Base-by-base conservation (phyloP, 2,797 vertebrate genomes). In the Scarus forsteni region DNA sequence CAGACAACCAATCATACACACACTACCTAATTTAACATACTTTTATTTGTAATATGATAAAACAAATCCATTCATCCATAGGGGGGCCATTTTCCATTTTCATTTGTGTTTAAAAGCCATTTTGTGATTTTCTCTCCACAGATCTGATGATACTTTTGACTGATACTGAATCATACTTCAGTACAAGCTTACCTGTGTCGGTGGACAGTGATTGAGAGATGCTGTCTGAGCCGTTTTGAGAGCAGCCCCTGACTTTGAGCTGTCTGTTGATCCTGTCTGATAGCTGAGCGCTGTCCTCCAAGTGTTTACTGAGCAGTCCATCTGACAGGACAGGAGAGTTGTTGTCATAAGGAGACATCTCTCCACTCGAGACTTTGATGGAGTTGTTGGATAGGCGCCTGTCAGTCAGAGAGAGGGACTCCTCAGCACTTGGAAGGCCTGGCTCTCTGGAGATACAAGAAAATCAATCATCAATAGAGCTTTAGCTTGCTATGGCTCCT, bases 331-430 rank as follows among this genome's bases (percentile, higher is more conserved):
- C 92, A 0, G 97, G 97, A 13, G 97, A 99, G 91, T 96, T 98
- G 94, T 99, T 99, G 87, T 99, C 98, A 0, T 99, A 99, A 0
- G 98, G 98, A 70, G 97, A 99, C 58, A 97, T 93, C 69, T 99
- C 97, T 27, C 97, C 97, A 0, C 97, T 98, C 5, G 96, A 98
- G 60, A 93, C 95, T 87, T 96, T 96, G 90, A 96, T 95, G 77
- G 96, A 97, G 71, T 97, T 96, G 13, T 91, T 96, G 86, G 96
- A 97, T 44, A 95, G 95, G 79, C 94, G 92, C 67, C 96, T 94
- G 78, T 94, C 95, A 79, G 90, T 94, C 65, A 93, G 81, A 71
- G 95, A 92, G 87, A 95, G 95, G 53, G 96, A 88, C 35, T 92
- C 90, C 43, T 94, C 93, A 1, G 94, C 90, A 65, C 74, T 86